A percentile compares a stretch with the other conserved stretches of the same genome.
These are phyloP conservation scores for Tinamus guttatus DNA, from an alignment of 2,113 vertebrate species.

Conservation along the genomic window DNA sequence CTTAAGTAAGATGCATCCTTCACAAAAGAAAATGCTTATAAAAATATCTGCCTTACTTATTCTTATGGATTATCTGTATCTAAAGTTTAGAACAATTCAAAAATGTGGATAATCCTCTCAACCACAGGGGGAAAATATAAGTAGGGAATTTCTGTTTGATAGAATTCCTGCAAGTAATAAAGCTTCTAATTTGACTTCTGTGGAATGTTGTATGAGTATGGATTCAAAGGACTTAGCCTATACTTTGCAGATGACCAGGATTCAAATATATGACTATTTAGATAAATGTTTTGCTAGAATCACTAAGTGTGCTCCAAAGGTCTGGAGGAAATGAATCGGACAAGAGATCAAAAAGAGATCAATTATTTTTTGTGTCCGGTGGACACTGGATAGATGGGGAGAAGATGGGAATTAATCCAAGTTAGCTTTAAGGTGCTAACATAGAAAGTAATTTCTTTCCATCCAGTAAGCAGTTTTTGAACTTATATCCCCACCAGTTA, in stretches of 20 bases:
- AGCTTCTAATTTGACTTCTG: neutral
- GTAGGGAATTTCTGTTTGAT: neutral
- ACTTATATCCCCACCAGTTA: neutral
- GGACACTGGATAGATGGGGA: neutral
- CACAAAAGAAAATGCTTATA: neutral
- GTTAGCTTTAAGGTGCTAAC: neutral
- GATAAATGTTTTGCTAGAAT: neutral
- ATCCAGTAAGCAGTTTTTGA: neutral
- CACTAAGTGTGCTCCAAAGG: neutral
- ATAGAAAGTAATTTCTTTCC: neutral
- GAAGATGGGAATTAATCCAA: neutral
- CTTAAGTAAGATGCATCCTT: constrained; percentile 4
- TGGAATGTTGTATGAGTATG: neutral
- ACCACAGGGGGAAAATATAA: neutral
- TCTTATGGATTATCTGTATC: neutral
- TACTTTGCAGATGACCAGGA: neutral
- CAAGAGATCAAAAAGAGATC: neutral
- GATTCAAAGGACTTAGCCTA: neutral
- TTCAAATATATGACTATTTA: neutral
- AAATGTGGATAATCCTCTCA: constrained; percentile 4
- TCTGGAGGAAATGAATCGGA: neutral
- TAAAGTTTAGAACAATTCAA: neutral
- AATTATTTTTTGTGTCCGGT: neutral
- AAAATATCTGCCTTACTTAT: neutral
- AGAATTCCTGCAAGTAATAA: constrained; percentile 13